Conservation (phyloP, 2,797 vertebrate species). For the Epinephelus malabaricus region DNA sequence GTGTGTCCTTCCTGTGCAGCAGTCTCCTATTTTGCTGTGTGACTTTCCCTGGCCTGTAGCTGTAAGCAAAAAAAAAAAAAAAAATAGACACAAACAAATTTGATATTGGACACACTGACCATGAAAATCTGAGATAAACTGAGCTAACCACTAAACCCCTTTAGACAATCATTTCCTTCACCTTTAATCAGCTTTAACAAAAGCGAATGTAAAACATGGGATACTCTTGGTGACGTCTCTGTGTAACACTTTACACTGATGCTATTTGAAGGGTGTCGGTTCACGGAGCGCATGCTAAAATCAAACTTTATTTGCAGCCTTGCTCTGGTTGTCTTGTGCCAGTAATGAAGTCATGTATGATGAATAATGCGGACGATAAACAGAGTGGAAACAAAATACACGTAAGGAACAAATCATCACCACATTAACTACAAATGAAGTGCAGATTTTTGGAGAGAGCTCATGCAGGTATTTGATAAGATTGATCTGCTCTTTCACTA, state of each 20-base stretch:
- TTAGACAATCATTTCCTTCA: constrained; percentile 13
- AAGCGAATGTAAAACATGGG: constrained; percentile 1
- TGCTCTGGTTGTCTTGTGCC: constrained; percentile 39
- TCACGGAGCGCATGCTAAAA: constrained; percentile 13
- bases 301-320: constrained; percentile 40
- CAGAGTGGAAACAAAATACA: constrained; percentile 56
- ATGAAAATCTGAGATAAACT: constrained; percentile 40
- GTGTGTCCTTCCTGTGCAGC: constrained; percentile 27
- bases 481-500: constrained; percentile 31
- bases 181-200: constrained; percentile 34
- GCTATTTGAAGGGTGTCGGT: constrained; percentile 26
- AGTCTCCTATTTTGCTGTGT: constrained; percentile 33
- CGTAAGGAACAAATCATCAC: constrained; percentile 47
- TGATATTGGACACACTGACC: constrained; percentile 19
- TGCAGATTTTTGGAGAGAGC: constrained; percentile 56
- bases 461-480: constrained; percentile 50
- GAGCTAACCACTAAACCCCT: constrained; percentile 19
- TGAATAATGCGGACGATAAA: constrained; percentile 52
- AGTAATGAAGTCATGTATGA: constrained; percentile 55
- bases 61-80: constrained; percentile 12
- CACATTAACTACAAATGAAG: constrained; percentile 57
- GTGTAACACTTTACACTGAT: constrained; percentile 8
- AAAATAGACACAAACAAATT: constrained; percentile 36
- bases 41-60: constrained; percentile 17
- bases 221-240: constrained; percentile 26